Percentiles rank a stretch among this genome's conserved stretches.
phyloP scores from a whole-genome alignment of 1,140 invertebrate genomes.

The Orius laevigatus region DNA sequence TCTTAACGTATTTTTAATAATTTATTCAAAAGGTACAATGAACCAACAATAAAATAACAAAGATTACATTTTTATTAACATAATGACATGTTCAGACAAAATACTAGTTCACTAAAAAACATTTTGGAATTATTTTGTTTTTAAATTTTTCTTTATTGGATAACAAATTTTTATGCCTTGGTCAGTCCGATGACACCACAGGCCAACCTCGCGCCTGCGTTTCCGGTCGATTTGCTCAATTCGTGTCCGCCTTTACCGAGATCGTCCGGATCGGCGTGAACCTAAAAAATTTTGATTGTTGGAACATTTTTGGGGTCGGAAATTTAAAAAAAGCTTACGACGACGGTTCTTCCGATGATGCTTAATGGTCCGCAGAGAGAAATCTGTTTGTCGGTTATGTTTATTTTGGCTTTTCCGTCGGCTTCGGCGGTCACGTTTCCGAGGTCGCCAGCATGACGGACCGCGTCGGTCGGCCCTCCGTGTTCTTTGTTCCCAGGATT shows the following conservation, averaged over 20 bases:
- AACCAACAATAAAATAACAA: constrained; percentile 5
- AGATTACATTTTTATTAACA: neutral
- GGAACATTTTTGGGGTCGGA: neutral
- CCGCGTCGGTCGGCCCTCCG: constrained; percentile 55
- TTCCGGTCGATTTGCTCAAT: constrained; percentile 87
- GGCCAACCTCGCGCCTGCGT: constrained; percentile 86
- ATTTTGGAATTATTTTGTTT: constrained; percentile 9
- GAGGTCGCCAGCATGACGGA: constrained; percentile 80
- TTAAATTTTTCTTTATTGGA: constrained; percentile 9
- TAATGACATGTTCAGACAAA: neutral
- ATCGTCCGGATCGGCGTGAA: constrained; percentile 92
- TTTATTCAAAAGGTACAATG: neutral
- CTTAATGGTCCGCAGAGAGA: constrained; percentile 56
- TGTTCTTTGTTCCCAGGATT: constrained; percentile 78
- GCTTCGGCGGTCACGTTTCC: constrained; percentile 67
- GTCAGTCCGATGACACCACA: constrained; percentile 89
- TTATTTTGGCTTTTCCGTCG: constrained; percentile 58
- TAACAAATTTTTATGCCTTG: constrained; percentile 11
- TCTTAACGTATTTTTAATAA: neutral
- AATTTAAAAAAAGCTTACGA: constrained; percentile 36
- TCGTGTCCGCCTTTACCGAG: constrained; percentile 85
- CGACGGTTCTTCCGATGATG: constrained; percentile 76
- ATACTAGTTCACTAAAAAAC: neutral
- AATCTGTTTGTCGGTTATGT: constrained; percentile 56
- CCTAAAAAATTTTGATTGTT: constrained; percentile 24